These are phyloP conservation scores for Taurulus bubalis DNA, from an alignment of 2,113 vertebrate genomes.

Conservation along the genomic window DNA sequence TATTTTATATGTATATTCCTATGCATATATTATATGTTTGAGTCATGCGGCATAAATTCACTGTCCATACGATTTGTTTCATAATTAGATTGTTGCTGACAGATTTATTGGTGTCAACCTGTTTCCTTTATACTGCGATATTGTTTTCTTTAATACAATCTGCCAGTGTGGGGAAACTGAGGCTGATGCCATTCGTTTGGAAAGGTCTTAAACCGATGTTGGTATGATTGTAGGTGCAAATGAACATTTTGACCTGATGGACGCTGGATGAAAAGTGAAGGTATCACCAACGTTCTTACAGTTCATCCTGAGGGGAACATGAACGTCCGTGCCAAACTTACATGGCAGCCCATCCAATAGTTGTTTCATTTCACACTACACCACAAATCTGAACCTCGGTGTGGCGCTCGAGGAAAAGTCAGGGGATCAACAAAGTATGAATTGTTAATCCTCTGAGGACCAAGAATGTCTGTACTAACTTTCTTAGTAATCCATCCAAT, in stretches of 20 bases:
- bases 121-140: too few species aligned
- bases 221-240: background rate
- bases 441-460: background rate
- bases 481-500: background rate
- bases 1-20: too few species aligned
- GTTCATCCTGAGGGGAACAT: background rate
- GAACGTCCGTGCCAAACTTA: background rate
- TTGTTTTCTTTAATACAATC: background rate
- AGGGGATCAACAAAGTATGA: background rate
- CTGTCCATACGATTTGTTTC: too few species aligned
- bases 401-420: too few species aligned
- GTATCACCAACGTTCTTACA: background rate
- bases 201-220: background rate
- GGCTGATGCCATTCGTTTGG: too few species aligned
- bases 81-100: too few species aligned
- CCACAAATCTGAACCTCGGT: background rate
- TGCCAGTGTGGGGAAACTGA: background rate
- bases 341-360: background rate
- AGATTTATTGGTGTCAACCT: too few species aligned
- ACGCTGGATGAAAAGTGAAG: slow-evolving; percentile 1
- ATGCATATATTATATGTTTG: too few species aligned
- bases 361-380: background rate
- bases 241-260: background rate
- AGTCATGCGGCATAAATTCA: too few species aligned
- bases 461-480: background rate